Percentiles rank a stretch among this genome's conserved stretches.
Evolutionary conservation across 1,140 invertebrate species (phyloP).

Genomic region (Drosophila tsacasi): DNA sequence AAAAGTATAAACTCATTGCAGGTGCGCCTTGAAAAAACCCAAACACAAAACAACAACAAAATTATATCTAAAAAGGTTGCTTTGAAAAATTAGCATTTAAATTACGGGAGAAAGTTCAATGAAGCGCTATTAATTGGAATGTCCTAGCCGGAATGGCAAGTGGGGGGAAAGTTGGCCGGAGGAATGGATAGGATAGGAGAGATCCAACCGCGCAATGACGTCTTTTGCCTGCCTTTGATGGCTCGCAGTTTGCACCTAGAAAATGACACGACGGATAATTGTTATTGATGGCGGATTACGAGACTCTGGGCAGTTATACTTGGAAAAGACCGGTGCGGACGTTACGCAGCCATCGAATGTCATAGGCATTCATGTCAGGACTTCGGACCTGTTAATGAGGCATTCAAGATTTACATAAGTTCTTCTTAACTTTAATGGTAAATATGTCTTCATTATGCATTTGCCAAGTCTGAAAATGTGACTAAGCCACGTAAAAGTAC

Average conservation of each 20-base stretch:
- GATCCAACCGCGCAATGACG: conserved; percentile 35
- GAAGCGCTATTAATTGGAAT: conserved; percentile 80
- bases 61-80: conserved; percentile 48
- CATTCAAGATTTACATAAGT: conserved; percentile 1
- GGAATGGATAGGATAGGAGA: background rate
- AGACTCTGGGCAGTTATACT: conserved; percentile 14
- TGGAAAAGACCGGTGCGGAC: background rate
- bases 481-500: background rate
- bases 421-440: conserved; percentile 5
- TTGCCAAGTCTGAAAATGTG: background rate
- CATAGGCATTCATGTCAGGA: conserved; percentile 13
- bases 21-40: conserved; percentile 30
- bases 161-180: conserved; percentile 14
- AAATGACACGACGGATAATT: conserved; percentile 54
- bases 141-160: conserved; percentile 56
- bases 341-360: conserved; percentile 7
- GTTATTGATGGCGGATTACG: conserved; percentile 78
- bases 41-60: conserved; percentile 18
- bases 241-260: conserved; percentile 38
- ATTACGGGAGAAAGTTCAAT: conserved; percentile 71
- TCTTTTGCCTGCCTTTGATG: conserved; percentile 66
- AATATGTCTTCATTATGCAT: conserved; percentile 11
- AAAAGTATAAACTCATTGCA: conserved; percentile 50
- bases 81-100: conserved; percentile 76
- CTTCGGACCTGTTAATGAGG: conserved; percentile 15